phyloP scores from a whole-genome alignment of 2,888 invertebrate species.

The Dolomedes plantarius region DNA sequence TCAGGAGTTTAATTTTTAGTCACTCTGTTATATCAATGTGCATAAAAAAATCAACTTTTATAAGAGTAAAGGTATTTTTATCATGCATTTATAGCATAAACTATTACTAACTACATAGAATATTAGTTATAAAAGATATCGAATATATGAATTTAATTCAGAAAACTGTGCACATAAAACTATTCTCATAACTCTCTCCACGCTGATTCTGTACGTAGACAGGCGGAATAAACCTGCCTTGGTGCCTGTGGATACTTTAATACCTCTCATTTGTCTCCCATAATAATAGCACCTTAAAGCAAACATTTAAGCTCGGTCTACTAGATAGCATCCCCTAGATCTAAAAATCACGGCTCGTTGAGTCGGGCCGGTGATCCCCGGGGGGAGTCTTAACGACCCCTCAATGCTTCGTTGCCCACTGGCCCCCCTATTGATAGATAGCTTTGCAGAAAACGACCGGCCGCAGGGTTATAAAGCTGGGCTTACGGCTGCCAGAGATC shows the following conservation, averaged over 20 bases:
- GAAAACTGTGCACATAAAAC: no score
- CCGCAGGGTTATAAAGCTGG: slow-evolving; percentile 60
- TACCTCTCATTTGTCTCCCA: slow-evolving; percentile 69
- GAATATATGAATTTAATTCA: no score
- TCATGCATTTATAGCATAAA: no score
- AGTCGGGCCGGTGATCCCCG: slow-evolving; percentile 25
- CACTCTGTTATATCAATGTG: no score
- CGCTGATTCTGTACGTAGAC: neutral
- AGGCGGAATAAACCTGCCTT: neutral
- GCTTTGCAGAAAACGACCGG: slow-evolving; percentile 49
- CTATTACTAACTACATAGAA: no score
- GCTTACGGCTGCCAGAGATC: slow-evolving; percentile 57
- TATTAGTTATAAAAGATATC: no score
- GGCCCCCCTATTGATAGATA: slow-evolving; percentile 53
- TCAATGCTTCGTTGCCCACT: slow-evolving; percentile 46
- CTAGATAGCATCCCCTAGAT: slow-evolving; percentile 28
- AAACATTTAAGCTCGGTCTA: slow-evolving; percentile 41
- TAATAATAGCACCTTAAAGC: slow-evolving; percentile 57
- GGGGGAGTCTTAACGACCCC: slow-evolving; percentile 46
- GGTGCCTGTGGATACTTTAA: slow-evolving; percentile 11
- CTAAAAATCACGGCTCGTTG: slow-evolving; percentile 66
- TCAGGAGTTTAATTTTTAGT: no score
- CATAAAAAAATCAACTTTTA: no score
- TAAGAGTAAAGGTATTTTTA: no score
- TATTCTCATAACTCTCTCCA: no score